Conservation (phyloP, 2,888 invertebrate species). For the Nesidiocoris tenuis region DNA sequence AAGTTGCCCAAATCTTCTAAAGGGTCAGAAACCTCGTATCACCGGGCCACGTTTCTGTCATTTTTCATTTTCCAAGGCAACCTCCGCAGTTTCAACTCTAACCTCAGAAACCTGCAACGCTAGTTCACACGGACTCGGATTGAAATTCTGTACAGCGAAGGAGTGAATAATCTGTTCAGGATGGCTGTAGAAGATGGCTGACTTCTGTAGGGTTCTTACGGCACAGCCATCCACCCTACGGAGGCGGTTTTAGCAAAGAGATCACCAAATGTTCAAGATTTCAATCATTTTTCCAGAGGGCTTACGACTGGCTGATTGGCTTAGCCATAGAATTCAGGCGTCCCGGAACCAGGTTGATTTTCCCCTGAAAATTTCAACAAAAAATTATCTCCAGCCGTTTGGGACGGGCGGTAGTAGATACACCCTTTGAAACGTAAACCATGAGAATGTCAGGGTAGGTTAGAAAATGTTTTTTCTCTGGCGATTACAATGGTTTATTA, state of each 20-base stretch:
- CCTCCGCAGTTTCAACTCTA: neutral
- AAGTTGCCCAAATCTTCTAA: neutral
- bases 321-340: neutral
- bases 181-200: too few relatives aligned
- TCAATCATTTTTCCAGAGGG: too few relatives aligned
- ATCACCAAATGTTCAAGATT: too few relatives aligned
- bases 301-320: too few relatives aligned
- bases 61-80: neutral
- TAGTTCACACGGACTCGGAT: too few relatives aligned
- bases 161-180: too few relatives aligned
- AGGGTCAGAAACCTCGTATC: neutral
- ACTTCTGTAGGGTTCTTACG: too few relatives aligned
- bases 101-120: too few relatives aligned
- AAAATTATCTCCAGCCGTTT: too few relatives aligned
- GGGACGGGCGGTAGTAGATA: neutral
- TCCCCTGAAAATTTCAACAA: neutral
- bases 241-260: too few relatives aligned
- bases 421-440: neutral
- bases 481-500: neutral
- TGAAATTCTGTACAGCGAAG: too few relatives aligned
- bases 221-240: too few relatives aligned
- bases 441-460: neutral
- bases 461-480: neutral
- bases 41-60: neutral
- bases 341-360: neutral